Conservation (phyloP, 2,888 invertebrate genomes). For the Tetramorium bicarinatum region DNA sequence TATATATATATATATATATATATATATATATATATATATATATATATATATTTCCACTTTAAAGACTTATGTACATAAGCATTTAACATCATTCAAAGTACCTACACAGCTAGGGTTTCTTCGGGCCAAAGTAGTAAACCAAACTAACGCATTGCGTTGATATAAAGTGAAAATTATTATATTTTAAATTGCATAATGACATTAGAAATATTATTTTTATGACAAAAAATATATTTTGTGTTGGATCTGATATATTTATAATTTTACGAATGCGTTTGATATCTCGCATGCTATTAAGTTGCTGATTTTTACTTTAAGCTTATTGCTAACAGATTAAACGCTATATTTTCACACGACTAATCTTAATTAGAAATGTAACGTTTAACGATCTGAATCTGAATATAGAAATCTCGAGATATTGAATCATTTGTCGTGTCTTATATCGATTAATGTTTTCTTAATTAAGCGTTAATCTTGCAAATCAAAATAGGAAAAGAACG, state of each 20-base stretch:
- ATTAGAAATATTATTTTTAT: conserved; percentile 41
- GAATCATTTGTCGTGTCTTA: conserved; percentile 6
- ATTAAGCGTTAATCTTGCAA: conserved; percentile 21
- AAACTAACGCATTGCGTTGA: conserved; percentile 69
- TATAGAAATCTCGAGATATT: conserved; percentile 15
- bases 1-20: background rate
- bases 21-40: conserved; percentile 4
- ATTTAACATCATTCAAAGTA: conserved; percentile 67
- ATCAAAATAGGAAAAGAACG: conserved; percentile 20
- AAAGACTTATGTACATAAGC: conserved; percentile 61
- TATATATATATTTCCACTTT: conserved; percentile 47
- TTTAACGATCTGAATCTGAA: conserved; percentile 7
- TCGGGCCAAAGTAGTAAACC: conserved; percentile 76
- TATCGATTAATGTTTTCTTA: background rate
- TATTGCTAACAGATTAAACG: conserved; percentile 14
- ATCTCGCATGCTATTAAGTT: conserved; percentile 17
- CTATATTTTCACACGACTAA: conserved; percentile 24
- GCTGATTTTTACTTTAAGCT: conserved; percentile 6
- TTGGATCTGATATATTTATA: conserved; percentile 29
- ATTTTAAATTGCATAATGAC: conserved; percentile 36
- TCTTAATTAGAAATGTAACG: background rate
- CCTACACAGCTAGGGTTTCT: conserved; percentile 66
- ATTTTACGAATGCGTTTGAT: conserved; percentile 9
- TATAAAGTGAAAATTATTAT: conserved; percentile 46
- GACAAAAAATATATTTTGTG: conserved; percentile 17